Percentiles rank a stretch among this genome's conserved stretches.
These are phyloP conservation scores for Vulpes lagopus DNA, from an alignment of 2,113 vertebrate species.

Conservation along the genomic window DNA sequence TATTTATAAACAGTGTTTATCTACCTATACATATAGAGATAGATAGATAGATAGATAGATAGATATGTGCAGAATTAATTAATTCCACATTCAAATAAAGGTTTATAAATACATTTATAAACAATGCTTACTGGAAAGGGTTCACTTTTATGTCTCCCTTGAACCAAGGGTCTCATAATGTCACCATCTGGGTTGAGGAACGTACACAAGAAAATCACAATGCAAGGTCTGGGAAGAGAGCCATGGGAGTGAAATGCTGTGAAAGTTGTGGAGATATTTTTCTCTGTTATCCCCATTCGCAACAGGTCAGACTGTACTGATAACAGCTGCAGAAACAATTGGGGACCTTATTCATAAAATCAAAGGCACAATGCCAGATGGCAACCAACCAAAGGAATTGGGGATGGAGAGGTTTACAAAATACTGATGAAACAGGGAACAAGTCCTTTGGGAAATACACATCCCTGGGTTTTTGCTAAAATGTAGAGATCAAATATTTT, in stretches of 20 bases:
- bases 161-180: conserved; percentile 52
- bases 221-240: background rate
- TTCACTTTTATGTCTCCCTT: conserved; percentile 46
- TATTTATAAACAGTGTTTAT: background rate
- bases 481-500: background rate
- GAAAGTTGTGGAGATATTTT: background rate
- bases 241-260: background rate
- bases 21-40: too few relatives aligned
- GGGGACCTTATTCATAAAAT: conserved; percentile 69
- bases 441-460: conserved; percentile 52
- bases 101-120: conserved; percentile 16
- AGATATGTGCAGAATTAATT: background rate
- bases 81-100: background rate
- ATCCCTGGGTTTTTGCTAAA: conserved; percentile 50
- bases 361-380: conserved; percentile 79
- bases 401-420: conserved; percentile 72
- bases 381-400: conserved; percentile 69
- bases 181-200: conserved; percentile 38
- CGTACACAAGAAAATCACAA: background rate
- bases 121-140: conserved; percentile 26
- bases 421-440: conserved; percentile 27
- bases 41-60: too few relatives aligned
- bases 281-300: conserved; percentile 66
- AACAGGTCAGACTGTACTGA: conserved; percentile 49
- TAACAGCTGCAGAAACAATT: conserved; percentile 79